phyloP scores from a whole-genome alignment of 2,113 vertebrate species.

The Limanda limanda region DNA sequence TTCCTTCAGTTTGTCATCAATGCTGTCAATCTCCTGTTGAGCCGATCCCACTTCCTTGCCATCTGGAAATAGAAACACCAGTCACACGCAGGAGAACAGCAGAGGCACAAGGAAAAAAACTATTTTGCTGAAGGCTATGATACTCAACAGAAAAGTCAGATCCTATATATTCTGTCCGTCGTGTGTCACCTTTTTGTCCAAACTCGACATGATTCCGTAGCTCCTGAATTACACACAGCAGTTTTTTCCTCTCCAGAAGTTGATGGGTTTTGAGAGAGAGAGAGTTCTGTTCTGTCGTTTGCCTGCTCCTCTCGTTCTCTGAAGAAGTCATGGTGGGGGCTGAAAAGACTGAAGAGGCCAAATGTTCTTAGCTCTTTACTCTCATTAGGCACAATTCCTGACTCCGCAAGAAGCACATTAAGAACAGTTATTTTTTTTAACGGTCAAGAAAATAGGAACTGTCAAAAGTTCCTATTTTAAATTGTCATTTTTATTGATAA shows the following conservation, averaged over 20 bases:
- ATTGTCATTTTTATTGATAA: too few relatives aligned
- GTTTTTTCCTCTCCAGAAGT: conserved; percentile 58
- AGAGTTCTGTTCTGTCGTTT: conserved; percentile 42
- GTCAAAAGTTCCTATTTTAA: too few relatives aligned
- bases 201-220: conserved; percentile 35
- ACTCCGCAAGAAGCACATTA: too few relatives aligned
- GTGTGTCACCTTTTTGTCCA: conserved; percentile 35
- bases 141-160: background rate
- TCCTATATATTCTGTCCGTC: background rate
- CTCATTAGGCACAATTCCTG: too few relatives aligned
- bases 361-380: background rate
- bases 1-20: conserved; percentile 52
- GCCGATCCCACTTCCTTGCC: background rate
- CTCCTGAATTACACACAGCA: conserved; percentile 62
- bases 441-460: too few relatives aligned
- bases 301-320: background rate
- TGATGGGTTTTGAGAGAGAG: conserved; percentile 53
- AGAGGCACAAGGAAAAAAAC: background rate
- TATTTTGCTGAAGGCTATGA: background rate
- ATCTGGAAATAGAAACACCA: background rate
- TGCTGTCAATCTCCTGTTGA: conserved; percentile 39
- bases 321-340: conserved; percentile 51
- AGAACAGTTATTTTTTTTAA: too few relatives aligned
- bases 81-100: background rate
- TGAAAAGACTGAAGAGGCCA: conserved; percentile 1